phyloP scores from a whole-genome alignment of 2,888 invertebrate genomes.

The Aleiodes leptofemur region DNA sequence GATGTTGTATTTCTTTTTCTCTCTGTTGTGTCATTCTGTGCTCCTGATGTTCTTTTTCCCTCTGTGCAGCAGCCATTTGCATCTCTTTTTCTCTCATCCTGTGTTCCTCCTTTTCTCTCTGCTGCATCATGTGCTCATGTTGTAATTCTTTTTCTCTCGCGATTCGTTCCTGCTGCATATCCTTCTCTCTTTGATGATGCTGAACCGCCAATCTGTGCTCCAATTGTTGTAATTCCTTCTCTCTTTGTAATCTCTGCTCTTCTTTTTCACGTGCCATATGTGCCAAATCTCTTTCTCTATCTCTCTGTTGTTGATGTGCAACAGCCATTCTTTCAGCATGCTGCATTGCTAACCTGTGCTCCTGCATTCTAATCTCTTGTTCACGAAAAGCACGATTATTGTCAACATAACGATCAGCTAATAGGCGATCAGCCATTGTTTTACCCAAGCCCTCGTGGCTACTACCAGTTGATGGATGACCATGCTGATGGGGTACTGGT shows the following conservation, averaged over 20 bases:
- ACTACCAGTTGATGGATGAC: slow-evolving; percentile 64
- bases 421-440: slow-evolving; percentile 76
- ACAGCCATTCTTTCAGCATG: slow-evolving; percentile 69
- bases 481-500: slow-evolving; percentile 82
- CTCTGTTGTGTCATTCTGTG: slow-evolving; percentile 65
- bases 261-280: slow-evolving; percentile 66
- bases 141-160: slow-evolving; percentile 67
- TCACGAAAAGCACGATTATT: slow-evolving; percentile 75
- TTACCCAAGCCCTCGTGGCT: slow-evolving; percentile 78
- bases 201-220: slow-evolving; percentile 67
- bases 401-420: slow-evolving; percentile 69
- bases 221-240: slow-evolving; percentile 64
- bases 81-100: slow-evolving; percentile 70
- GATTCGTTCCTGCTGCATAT: slow-evolving; percentile 69
- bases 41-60: slow-evolving; percentile 70
- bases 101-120: slow-evolving; percentile 70
- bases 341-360: slow-evolving; percentile 69
- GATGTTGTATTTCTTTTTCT: slow-evolving; percentile 59
- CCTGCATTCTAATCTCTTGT: slow-evolving; percentile 76
- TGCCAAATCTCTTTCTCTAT: slow-evolving; percentile 68
- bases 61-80: slow-evolving; percentile 67
- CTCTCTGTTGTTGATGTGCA: slow-evolving; percentile 64
- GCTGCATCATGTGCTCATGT: slow-evolving; percentile 65
- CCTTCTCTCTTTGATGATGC: slow-evolving; percentile 68
- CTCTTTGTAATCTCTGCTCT: slow-evolving; percentile 70